Conservation (phyloP, 2,888 invertebrate genomes). For the Pandemis corylana region DNA sequence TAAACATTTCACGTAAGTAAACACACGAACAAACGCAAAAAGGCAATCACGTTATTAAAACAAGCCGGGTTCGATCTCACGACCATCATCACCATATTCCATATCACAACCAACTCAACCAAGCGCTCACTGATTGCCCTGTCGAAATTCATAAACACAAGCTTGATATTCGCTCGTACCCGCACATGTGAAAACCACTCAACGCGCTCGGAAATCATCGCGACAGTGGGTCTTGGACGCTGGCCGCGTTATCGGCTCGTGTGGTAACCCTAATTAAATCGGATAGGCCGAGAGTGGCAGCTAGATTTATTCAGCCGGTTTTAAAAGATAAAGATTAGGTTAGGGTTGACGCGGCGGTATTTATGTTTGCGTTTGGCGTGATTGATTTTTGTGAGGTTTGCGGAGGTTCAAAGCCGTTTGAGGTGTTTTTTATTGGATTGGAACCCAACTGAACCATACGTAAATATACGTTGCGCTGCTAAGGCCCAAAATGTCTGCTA, state of each 20-base stretch:
- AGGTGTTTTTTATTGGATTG: neutral
- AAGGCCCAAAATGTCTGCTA: too few species aligned
- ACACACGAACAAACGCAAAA: too few species aligned
- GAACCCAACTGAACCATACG: too few species aligned
- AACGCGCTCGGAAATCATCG: slow-evolving; percentile 52
- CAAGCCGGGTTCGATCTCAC: neutral
- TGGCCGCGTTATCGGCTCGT: slow-evolving; percentile 48
- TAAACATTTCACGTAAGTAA: too few species aligned
- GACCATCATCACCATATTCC: neutral
- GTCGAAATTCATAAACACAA: neutral
- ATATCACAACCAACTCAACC: neutral
- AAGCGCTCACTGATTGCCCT: neutral
- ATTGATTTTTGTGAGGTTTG: slow-evolving; percentile 1
- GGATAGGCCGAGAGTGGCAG: slow-evolving; percentile 47
- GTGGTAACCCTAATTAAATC: slow-evolving; percentile 64
- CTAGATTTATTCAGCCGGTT: slow-evolving; percentile 32
- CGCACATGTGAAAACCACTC: slow-evolving; percentile 29
- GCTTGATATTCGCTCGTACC: neutral
- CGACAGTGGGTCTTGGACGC: slow-evolving; percentile 48
- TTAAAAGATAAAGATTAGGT: slow-evolving; percentile 34
- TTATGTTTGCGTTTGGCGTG: neutral
- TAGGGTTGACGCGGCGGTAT: slow-evolving; percentile 33
- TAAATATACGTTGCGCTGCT: too few species aligned
- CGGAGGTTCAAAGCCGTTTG: neutral
- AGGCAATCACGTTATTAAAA: too few species aligned